Base-by-base conservation (phyloP, 2,888 invertebrate species). In the Tubulanus polymorphus region DNA sequence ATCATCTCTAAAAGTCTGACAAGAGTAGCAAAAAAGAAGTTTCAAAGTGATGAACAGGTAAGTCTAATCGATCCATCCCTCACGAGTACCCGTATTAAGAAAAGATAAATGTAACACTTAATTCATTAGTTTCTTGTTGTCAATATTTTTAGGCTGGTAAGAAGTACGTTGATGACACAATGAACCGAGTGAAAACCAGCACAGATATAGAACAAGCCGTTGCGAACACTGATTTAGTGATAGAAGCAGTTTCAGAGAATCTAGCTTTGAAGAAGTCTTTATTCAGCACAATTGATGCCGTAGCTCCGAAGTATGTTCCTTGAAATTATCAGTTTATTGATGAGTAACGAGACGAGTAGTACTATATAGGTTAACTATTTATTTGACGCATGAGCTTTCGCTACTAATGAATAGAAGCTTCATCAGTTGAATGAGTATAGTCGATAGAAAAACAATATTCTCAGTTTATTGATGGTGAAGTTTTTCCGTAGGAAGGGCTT, bases 171-270 rank as follows among this genome's bases (percentile, higher is more conserved):
- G 71, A 81, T 0, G 85, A 86, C 20, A 82, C 88, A 0, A 71
- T 87, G 51, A 75, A 79, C 3, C 83, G 85, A 45, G 82, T 92
- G 51, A 83, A 82, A 59, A 84, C 84, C 1, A 82, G 85, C 0
- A 85, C 87, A 0, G 84, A 87, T 71, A 75, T 87, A 1, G 79
- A 79, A 1, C 83, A 82, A 35, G 83, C 86, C 15, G 87, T 87
- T 0, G 83, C 85, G 73, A 80, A 84, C 23, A 82, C 87, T 0
- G 90, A 91, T 78, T 77, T 92, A 55, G 87, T 92, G 2, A 85
- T 93, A 15, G 92, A 93, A 80, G 92, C 92, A 8, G 88, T 92
- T 70, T 86, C 91, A 8, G 92, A 93, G 77, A 91, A 91, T 71
- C 80, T 93, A 57, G 85, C 85, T 51, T 78, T 86, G 0, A 90